Conservation (phyloP, 2,797 vertebrate species). For the Molossus alvarezi region DNA sequence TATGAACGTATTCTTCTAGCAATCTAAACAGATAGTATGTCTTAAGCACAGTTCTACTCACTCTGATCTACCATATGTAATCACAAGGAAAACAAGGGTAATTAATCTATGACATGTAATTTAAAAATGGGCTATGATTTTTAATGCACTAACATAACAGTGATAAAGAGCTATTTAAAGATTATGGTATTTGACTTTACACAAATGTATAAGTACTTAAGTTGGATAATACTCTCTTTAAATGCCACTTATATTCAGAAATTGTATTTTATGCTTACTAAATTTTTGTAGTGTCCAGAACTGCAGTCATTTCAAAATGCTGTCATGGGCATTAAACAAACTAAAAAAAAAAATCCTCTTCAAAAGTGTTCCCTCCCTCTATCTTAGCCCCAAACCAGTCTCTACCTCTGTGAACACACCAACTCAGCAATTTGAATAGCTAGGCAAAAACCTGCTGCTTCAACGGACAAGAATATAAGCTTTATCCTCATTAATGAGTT, state of each 20-base stretch:
- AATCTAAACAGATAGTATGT: background rate
- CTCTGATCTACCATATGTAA: background rate
- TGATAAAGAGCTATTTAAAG: background rate
- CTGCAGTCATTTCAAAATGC: background rate
- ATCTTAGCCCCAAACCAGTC: background rate
- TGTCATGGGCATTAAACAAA: background rate
- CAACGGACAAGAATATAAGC: background rate
- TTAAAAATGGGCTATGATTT: background rate
- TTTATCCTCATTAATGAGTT: conserved; percentile 45
- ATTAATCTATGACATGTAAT: background rate
- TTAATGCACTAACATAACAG: background rate
- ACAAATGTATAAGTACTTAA: background rate
- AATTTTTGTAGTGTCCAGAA: background rate
- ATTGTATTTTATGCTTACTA: conserved; percentile 32
- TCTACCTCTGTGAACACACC: background rate
- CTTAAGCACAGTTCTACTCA: background rate
- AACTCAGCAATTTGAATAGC: conserved; percentile 21
- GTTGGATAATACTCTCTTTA: background rate
- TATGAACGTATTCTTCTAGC: background rate
- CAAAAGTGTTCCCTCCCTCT: background rate
- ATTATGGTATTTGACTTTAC: conserved; percentile 36
- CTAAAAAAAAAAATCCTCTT: background rate
- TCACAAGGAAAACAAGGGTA: background rate
- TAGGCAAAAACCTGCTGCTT: conserved; percentile 44
- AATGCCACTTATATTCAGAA: conserved; percentile 16